Conservation (phyloP, 2,888 invertebrate genomes). For the Autographa gamma region DNA sequence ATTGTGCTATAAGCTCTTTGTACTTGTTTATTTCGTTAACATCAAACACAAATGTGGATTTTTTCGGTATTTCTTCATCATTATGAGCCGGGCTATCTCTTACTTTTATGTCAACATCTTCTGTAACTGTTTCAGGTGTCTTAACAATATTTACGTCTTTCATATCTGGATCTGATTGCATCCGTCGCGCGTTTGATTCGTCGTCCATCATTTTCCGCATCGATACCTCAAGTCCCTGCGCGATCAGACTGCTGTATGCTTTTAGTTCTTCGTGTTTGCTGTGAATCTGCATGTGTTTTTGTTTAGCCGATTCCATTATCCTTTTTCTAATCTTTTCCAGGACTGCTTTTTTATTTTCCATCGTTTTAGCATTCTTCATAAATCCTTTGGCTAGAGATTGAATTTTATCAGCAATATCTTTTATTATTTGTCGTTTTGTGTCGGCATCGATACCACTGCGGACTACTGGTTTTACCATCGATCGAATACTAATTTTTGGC, state of each 20-base stretch:
- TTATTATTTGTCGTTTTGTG: slow-evolving; percentile 46
- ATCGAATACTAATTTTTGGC: slow-evolving; percentile 14
- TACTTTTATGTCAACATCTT: slow-evolving; percentile 2
- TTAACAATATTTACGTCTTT: neutral
- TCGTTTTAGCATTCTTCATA: slow-evolving; percentile 55
- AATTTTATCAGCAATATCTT: slow-evolving; percentile 64
- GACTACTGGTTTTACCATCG: slow-evolving; percentile 7
- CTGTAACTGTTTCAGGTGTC: neutral
- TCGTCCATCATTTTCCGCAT: slow-evolving; percentile 44
- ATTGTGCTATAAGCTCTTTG: slow-evolving; percentile 35
- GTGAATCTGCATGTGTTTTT: slow-evolving; percentile 52
- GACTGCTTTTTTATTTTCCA: slow-evolving; percentile 57
- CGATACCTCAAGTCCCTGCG: slow-evolving; percentile 57
- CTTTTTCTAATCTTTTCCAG: slow-evolving; percentile 60
- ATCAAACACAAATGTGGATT: slow-evolving; percentile 14
- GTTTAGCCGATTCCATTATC: slow-evolving; percentile 55
- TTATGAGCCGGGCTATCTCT: neutral
- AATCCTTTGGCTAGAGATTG: slow-evolving; percentile 59
- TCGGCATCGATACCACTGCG: slow-evolving; percentile 17
- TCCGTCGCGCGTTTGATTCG: slow-evolving; percentile 30
- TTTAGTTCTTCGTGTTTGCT: slow-evolving; percentile 58
- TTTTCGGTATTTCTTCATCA: slow-evolving; percentile 8
- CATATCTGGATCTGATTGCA: neutral
- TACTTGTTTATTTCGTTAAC: slow-evolving; percentile 41
- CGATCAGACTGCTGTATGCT: slow-evolving; percentile 60